These are phyloP conservation scores for Yasuhikotakia modesta DNA, from an alignment of 2,797 vertebrate genomes.

Conservation along the genomic window DNA sequence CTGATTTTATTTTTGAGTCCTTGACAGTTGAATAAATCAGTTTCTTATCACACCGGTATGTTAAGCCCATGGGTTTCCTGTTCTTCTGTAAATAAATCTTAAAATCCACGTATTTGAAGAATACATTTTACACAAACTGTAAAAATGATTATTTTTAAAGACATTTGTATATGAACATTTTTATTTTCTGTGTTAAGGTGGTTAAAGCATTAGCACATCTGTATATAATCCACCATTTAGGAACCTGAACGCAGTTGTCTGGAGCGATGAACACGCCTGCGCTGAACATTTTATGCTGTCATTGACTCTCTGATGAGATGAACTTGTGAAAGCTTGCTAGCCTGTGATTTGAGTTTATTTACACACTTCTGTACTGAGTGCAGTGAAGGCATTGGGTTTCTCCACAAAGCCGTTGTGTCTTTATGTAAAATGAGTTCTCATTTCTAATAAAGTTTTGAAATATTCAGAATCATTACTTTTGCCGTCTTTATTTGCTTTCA, in stretches of 20 bases:
- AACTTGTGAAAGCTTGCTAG: slow-evolving; percentile 82
- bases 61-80: slow-evolving; percentile 78
- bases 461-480: slow-evolving; percentile 73
- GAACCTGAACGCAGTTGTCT: slow-evolving; percentile 72
- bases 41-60: slow-evolving; percentile 68
- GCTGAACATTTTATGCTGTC: slow-evolving; percentile 72
- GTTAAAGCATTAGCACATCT: slow-evolving; percentile 81
- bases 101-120: slow-evolving; percentile 85
- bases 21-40: slow-evolving; percentile 67
- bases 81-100: slow-evolving; percentile 89
- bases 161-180: slow-evolving; percentile 91
- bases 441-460: slow-evolving; percentile 97
- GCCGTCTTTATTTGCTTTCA: slow-evolving; percentile 44
- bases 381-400: slow-evolving; percentile 81
- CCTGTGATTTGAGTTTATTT: slow-evolving; percentile 67
- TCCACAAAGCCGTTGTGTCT: slow-evolving; percentile 85
- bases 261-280: slow-evolving; percentile 77
- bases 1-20: slow-evolving; percentile 43
- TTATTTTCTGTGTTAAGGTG: slow-evolving; percentile 82
- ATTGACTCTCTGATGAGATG: slow-evolving; percentile 60
- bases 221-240: slow-evolving; percentile 74
- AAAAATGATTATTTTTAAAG: slow-evolving; percentile 93
- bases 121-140: slow-evolving; percentile 90
- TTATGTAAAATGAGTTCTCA: slow-evolving; percentile 85
- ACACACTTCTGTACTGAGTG: slow-evolving; percentile 81